A percentile compares a stretch with the other conserved stretches of the same genome.
These are phyloP conservation scores for Pardosa pseudoannulata DNA, from an alignment of 2,888 invertebrate genomes.

Conservation along the genomic window DNA sequence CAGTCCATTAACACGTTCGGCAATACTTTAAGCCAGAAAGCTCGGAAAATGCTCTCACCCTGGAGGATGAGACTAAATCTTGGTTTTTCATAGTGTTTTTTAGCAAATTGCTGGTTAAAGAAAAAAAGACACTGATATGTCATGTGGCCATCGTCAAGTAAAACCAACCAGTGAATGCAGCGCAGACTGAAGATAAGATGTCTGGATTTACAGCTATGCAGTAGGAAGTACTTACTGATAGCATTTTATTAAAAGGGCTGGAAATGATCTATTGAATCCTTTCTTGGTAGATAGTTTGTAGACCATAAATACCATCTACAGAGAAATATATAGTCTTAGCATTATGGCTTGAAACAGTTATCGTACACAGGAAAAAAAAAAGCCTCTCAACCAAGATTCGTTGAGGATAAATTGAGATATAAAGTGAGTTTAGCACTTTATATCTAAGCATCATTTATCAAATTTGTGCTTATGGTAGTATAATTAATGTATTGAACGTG, in stretches of 20 bases:
- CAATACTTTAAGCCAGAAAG: constrained; percentile 34
- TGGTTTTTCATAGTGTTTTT: neutral
- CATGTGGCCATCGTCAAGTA: constrained; percentile 31
- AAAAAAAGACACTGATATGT: constrained; percentile 14
- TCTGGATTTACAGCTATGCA: constrained; percentile 34
- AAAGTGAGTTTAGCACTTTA: neutral
- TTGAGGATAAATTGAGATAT: neutral
- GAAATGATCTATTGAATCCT: constrained; percentile 28
- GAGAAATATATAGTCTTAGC: neutral
- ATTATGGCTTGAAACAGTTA: neutral
- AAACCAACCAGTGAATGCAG: constrained; percentile 7
- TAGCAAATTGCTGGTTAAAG: constrained; percentile 14
- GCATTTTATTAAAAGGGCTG: constrained; percentile 30
- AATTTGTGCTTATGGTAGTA: no score
- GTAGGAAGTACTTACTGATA: constrained; percentile 34
- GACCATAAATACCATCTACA: constrained; percentile 16
- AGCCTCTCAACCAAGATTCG: neutral
- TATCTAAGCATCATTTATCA: neutral
- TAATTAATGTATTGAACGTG: no score
- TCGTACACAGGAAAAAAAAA: neutral
- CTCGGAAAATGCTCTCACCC: neutral
- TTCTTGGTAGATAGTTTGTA: neutral
- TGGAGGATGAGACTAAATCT: constrained; percentile 26
- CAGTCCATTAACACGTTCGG: constrained; percentile 65
- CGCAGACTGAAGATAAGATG: constrained; percentile 44